These are phyloP conservation scores for Abscondita cerata DNA, from an alignment of 2,888 invertebrate genomes.

Conservation along the genomic window DNA sequence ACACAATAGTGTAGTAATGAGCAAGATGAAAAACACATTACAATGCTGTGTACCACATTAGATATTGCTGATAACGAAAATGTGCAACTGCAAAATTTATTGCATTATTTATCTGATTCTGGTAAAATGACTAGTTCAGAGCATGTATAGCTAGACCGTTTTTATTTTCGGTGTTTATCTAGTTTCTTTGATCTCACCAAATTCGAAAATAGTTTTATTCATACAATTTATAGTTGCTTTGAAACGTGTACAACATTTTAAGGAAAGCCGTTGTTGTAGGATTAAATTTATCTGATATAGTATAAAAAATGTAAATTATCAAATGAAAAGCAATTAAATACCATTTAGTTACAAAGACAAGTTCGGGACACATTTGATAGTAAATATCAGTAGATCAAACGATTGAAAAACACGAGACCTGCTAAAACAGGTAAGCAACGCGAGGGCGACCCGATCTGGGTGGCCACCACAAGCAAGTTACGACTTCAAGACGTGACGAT, in stretches of 20 bases:
- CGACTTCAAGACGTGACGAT: conserved; percentile 35
- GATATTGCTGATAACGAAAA: conserved; percentile 49
- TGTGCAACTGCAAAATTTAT: conserved; percentile 47
- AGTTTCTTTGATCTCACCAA: background rate
- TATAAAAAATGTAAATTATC: conserved; percentile 20
- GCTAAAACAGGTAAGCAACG: conserved; percentile 29
- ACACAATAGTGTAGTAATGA: conserved; percentile 55
- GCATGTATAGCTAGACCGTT: conserved; percentile 18
- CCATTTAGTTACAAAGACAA: conserved; percentile 34
- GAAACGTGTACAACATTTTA: background rate
- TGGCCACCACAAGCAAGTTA: conserved; percentile 31
- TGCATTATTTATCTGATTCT: conserved; percentile 30
- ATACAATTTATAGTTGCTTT: background rate
- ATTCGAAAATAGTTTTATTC: background rate
- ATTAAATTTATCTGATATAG: conserved; percentile 7
- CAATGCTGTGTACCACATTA: conserved; percentile 49
- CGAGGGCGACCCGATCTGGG: conserved; percentile 36
- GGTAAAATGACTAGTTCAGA: conserved; percentile 6
- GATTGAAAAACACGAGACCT: conserved; percentile 33
- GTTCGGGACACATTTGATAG: conserved; percentile 31
- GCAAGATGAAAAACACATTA: conserved; percentile 54
- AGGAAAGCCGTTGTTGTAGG: background rate
- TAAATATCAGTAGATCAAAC: conserved; percentile 34
- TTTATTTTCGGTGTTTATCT: background rate
- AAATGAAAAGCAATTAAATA: conserved; percentile 32